phyloP scores from a whole-genome alignment of 2,113 vertebrate species.

The Gadus chalcogrammus region DNA sequence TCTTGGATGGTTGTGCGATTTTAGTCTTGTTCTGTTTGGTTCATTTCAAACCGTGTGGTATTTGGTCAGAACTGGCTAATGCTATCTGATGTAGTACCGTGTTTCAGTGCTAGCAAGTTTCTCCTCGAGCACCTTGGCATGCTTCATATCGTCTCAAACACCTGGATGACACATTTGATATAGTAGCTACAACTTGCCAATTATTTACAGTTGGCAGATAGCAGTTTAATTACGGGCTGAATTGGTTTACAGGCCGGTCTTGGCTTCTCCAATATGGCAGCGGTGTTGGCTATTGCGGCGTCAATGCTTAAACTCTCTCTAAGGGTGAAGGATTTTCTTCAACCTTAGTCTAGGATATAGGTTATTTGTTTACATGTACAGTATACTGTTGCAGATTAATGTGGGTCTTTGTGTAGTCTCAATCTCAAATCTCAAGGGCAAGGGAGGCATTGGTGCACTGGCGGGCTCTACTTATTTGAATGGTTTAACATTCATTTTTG shows the following conservation, averaged over 20 bases:
- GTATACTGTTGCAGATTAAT: too few relatives aligned
- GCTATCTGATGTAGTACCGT: neutral
- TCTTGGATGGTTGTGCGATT: neutral
- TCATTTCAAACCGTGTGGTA: neutral
- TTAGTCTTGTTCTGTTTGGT: neutral
- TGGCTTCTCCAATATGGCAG: too few relatives aligned
- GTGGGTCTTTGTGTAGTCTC: too few relatives aligned
- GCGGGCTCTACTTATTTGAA: too few relatives aligned
- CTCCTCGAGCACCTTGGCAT: neutral
- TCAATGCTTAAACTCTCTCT: conserved; percentile 3
- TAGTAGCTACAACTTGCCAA: neutral
- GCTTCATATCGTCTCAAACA: neutral
- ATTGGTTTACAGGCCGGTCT: neutral
- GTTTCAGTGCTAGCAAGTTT: neutral
- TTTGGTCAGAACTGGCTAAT: neutral
- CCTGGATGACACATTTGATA: neutral
- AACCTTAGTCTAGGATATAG: too few relatives aligned
- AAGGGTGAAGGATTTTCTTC: neutral
- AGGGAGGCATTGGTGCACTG: too few relatives aligned
- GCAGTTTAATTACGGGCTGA: neutral
- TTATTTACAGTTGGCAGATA: neutral
- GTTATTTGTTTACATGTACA: too few relatives aligned
- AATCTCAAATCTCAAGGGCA: too few relatives aligned
- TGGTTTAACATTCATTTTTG: too few relatives aligned
- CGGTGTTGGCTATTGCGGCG: too few relatives aligned